Base-by-base conservation (phyloP, 1,140 invertebrate genomes). In the Dendroctonus valens region DNA sequence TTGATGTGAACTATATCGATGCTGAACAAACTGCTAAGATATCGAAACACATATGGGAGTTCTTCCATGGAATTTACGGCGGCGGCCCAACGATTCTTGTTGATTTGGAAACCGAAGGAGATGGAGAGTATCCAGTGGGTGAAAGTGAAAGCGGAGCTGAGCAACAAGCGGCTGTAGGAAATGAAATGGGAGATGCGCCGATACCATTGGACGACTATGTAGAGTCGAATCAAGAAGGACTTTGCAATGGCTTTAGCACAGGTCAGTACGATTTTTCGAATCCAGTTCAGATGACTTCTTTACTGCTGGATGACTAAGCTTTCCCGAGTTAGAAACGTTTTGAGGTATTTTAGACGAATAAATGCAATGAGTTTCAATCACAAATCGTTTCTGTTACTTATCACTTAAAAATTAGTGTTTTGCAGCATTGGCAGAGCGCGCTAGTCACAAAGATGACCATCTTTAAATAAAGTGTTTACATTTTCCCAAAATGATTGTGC, bases 21-120 rank as follows among this genome's bases (percentile, higher is more conserved):
- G 40, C 61, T 5, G 78, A 80, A 64, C 75, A 79, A 38, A 90
- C 92, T 79, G 90, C 89, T 6, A 91, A 94, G 72, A 83, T 96
- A 42, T 90, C 90, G 59, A 87, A 91, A 74, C 88, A 91, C 52
- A 81, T 92, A 48, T 97, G 93, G 93, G 83, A 87, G 64, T 95
- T 93, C 78, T 90, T 96, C 74, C 82, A 88, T 53, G 83, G 82
- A 51, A 91, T 91, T 11, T 96, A 97, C 75, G 89, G 91, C 37
- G 93, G 94, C 11, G 93, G 93, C 0, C 93, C 93, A 0, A 91
- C 93, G 75, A 80, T 94, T 48, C 12, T 69, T 74, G 72, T 78
- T 77, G 59, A 67, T 40, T 39, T 54, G 42, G 51, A 50, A 6
- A 44, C 38, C n/a, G 59, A 70, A 4, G 59, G 15, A 7, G 69